Evolutionary conservation across 2,888 invertebrate genomes (phyloP), one percentile per base, ranked within the genome.

Genomic region (Oxystoma pomonae): DNA sequence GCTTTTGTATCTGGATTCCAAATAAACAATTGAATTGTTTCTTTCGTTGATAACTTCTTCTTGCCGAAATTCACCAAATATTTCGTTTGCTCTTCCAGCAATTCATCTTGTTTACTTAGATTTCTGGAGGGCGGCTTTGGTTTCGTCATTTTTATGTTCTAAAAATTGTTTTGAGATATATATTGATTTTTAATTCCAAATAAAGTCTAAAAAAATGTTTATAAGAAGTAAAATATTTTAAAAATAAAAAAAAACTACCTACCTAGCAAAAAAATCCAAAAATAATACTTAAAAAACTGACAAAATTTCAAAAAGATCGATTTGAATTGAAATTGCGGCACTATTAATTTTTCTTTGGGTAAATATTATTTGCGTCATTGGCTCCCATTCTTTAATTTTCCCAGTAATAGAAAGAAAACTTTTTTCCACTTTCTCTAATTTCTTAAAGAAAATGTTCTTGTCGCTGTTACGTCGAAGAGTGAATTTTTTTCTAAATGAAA

Each of bases 1-100:
- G 87, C 85, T 72, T 83, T 86, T 5, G 87, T 88, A 74, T 90
- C 88, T 0, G 87, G 83, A 80, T 95, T 90, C 86, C 89, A 93
- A 55, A 94, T 75, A 81, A 90, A 92, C 70, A 85, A 80, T 76
- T 85, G 85, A 61, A 87, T 74, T 67, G 84, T 84, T 75, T 89
- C 82, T 67, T 84, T 83, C 55, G 81, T 82, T 1, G 86, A 82
- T 53, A 87, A 75, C 61, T 84, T 83, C 69, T 73, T 71, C 56
- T 88, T 87, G 65, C 88, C 87, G 71, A 88, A 87, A 51, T 64
- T 20, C 63, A 85, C 79, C 77, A 89, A 89, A 77, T 89, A 89
- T 72, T 87, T 80, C 73, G 73, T 72, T 65, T 80, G 80, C 20
- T 76, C 73, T 56, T 71, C 69, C 21, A 80, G 71, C 55, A 80